Conservation (phyloP, 1,140 invertebrate species). For the Andrena cerasifolii region DNA sequence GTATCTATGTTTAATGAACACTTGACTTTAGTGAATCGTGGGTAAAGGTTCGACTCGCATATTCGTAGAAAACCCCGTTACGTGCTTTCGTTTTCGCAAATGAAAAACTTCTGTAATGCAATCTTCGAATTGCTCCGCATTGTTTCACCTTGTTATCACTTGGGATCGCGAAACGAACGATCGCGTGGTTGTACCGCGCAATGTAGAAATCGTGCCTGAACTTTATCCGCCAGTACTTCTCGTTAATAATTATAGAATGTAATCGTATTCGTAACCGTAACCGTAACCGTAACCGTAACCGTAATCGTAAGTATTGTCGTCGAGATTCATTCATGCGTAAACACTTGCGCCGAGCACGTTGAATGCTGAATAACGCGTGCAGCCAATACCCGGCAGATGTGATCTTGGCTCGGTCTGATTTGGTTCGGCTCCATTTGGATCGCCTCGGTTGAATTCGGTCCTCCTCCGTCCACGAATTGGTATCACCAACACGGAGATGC, state of each 20-base stretch:
- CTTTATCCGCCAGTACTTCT: not conserved
- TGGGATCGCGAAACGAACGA: not conserved
- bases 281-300: not conserved
- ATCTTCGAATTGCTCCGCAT: not conserved
- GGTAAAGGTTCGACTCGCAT: conserved; percentile 18
- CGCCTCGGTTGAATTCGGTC: not conserved
- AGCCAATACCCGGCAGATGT: not conserved
- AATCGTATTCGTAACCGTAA: not conserved
- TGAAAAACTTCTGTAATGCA: not conserved
- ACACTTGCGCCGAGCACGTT: conserved; percentile 16
- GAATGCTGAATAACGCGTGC: not conserved
- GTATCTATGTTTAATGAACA: conserved; percentile 42
- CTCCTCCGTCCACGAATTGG: not conserved
- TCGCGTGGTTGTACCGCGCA: not conserved
- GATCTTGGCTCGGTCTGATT: not conserved
- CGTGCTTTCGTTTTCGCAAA: not conserved
- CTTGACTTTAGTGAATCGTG: conserved; percentile 22
- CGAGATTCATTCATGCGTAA: conserved; percentile 56
- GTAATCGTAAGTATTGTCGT: conserved; percentile 66
- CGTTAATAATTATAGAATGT: not conserved
- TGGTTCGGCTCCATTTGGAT: not conserved
- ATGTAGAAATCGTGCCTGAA: not conserved
- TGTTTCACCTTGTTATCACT: not conserved
- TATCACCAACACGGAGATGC: not conserved
- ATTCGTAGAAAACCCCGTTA: conserved; percentile 15